These are phyloP conservation scores for Tachina lurida DNA, from an alignment of 2,888 invertebrate species.

Conservation along the genomic window DNA sequence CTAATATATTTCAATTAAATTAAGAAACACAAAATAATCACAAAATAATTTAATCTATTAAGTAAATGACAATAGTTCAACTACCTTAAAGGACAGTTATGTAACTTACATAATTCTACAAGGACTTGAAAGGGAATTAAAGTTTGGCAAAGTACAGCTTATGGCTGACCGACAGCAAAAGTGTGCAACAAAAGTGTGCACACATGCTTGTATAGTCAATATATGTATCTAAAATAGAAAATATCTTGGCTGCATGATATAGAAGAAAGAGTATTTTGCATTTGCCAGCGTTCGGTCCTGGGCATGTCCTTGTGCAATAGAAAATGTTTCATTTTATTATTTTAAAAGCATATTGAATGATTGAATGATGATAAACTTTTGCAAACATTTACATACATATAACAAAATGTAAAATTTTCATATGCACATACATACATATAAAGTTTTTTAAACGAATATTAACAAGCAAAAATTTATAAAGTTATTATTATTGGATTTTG, in stretches of 20 bases:
- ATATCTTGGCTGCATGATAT: background rate
- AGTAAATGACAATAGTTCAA: conserved; percentile 40
- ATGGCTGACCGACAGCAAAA: conserved; percentile 6
- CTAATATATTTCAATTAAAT: conserved; percentile 10
- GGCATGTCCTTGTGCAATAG: conserved; percentile 15
- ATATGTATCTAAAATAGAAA: background rate
- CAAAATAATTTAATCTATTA: background rate
- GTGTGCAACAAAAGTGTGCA: background rate
- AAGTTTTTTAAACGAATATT: conserved; percentile 36
- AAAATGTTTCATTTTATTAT: conserved; percentile 36
- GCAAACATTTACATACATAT: background rate
- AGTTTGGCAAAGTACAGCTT: conserved; percentile 29
- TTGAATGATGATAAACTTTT: conserved; percentile 35
- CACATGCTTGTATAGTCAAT: background rate
- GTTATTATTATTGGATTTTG: conserved; percentile 18
- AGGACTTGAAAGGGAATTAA: conserved; percentile 38
- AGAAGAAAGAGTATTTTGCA: background rate
- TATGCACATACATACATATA: background rate
- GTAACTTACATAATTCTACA: conserved; percentile 34
- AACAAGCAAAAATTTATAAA: conserved; percentile 48
- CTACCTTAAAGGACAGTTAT: conserved; percentile 37
- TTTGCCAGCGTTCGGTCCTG: background rate
- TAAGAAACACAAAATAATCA: background rate
- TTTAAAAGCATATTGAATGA: conserved; percentile 53
- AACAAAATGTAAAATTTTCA: background rate